Evolutionary conservation across 2,797 vertebrate genomes (phyloP).

Genomic region (Phrynocephalus forsythii): DNA sequence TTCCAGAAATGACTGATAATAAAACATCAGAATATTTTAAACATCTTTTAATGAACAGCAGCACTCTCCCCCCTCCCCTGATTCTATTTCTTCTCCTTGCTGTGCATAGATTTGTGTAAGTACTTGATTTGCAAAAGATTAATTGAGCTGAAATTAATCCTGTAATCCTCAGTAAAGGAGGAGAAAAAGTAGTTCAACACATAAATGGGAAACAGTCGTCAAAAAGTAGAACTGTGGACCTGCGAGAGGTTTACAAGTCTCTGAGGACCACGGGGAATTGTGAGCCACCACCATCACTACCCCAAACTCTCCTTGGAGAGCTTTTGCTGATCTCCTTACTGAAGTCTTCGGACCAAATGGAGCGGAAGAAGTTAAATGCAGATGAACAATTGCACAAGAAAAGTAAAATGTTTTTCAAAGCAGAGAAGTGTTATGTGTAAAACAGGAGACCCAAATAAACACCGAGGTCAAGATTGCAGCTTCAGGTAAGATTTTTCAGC

Average conservation of each 20-base stretch:
- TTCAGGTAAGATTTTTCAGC: too few relatives aligned
- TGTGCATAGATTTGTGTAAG: conserved; percentile 5
- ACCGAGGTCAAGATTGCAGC: background rate
- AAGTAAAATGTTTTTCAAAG: background rate
- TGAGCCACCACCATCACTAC: too few relatives aligned
- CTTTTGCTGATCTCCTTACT: background rate
- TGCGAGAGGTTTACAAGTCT: background rate
- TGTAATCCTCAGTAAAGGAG: conserved; percentile 10
- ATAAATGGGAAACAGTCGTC: background rate
- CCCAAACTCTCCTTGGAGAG: background rate
- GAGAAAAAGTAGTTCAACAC: conserved; percentile 1
- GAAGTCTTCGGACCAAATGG: background rate
- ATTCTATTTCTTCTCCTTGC: background rate
- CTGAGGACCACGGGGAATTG: background rate
- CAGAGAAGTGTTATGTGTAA: background rate
- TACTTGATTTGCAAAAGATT: background rate
- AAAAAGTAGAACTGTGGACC: background rate
- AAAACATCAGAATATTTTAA: conserved; percentile 8
- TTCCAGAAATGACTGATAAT: background rate
- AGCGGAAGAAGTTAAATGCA: background rate
- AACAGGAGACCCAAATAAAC: background rate
- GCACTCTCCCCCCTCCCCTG: background rate
- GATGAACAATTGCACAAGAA: background rate
- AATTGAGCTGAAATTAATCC: conserved; percentile 23
- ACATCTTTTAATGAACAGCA: background rate